Conservation (phyloP, 2,888 invertebrate species). For the Romanomermis culicivorax region DNA sequence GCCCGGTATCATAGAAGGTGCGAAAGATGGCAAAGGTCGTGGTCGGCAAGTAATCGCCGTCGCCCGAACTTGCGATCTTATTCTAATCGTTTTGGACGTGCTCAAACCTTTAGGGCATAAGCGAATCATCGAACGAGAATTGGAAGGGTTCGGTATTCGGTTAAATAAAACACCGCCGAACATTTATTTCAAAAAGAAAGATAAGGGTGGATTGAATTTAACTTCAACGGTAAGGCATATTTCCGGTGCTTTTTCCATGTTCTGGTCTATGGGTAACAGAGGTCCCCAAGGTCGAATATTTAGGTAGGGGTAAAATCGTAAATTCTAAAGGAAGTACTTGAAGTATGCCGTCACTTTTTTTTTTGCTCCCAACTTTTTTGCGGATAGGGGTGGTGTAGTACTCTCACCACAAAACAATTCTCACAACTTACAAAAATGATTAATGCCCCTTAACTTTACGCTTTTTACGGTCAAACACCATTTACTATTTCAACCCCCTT, state of each 20-base stretch:
- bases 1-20: constrained; percentile 98
- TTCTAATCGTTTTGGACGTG: constrained; percentile 86
- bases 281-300: too few relatives aligned
- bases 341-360: too few relatives aligned
- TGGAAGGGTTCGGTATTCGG: constrained; percentile 93
- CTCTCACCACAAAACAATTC: too few relatives aligned
- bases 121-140: constrained; percentile 77
- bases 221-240: constrained; percentile 34
- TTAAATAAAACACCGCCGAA: constrained; percentile 87
- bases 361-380: too few relatives aligned
- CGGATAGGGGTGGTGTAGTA: too few relatives aligned
- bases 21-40: constrained; percentile 96
- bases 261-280: too few relatives aligned
- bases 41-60: constrained; percentile 98
- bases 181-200: constrained; percentile 82
- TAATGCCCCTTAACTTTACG: too few relatives aligned
- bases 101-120: constrained; percentile 92
- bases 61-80: constrained; percentile 85
- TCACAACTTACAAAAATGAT: too few relatives aligned
- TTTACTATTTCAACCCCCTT: too few relatives aligned
- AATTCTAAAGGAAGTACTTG: too few relatives aligned
- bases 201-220: constrained; percentile 93
- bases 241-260: neutral
- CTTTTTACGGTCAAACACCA: too few relatives aligned
- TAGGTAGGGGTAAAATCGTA: too few relatives aligned